phyloP scores from a whole-genome alignment of 2,113 vertebrate genomes.

The Phoxinus phoxinus region DNA sequence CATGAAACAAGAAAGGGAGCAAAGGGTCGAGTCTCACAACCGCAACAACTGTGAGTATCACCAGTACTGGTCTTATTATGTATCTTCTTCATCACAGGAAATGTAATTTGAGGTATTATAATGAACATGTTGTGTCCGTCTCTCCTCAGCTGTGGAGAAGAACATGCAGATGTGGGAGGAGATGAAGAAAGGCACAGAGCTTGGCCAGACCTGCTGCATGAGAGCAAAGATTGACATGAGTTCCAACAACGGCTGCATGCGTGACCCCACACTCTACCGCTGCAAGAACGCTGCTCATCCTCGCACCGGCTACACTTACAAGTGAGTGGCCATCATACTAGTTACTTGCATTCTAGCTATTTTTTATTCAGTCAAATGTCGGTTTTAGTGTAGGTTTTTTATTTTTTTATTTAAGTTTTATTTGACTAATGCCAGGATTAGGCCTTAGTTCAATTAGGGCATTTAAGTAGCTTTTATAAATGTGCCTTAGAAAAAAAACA shows the following conservation, averaged over 20 bases:
- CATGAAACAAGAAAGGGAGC: constrained; percentile 96
- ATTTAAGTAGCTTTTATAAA: too few relatives aligned
- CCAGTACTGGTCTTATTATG: too few relatives aligned
- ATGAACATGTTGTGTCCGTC: not conserved
- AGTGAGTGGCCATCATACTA: constrained; percentile 72
- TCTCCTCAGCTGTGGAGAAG: constrained; percentile 85
- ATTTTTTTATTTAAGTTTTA: too few relatives aligned
- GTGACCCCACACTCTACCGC: constrained; percentile 95
- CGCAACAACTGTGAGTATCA: constrained; percentile 85
- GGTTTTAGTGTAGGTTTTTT: not conserved
- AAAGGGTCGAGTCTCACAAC: constrained; percentile 86
- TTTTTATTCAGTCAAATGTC: not conserved
- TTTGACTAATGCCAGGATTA: too few relatives aligned
- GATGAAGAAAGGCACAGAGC: constrained; percentile 91
- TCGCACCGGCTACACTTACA: constrained; percentile 89
- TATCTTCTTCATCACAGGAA: not conserved
- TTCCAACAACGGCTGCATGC: constrained; percentile 97
- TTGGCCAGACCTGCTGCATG: constrained; percentile 92
- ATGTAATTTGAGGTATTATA: not conserved
- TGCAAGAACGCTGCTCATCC: constrained; percentile 94
- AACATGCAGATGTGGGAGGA: constrained; percentile 95
- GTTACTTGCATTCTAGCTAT: not conserved
- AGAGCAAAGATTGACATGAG: constrained; percentile 98
- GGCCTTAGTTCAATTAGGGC: too few relatives aligned
- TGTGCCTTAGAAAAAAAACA: too few relatives aligned